Evolutionary conservation across 2,113 vertebrate genomes (phyloP).

Genomic region (Neotragus pygmaeus): DNA sequence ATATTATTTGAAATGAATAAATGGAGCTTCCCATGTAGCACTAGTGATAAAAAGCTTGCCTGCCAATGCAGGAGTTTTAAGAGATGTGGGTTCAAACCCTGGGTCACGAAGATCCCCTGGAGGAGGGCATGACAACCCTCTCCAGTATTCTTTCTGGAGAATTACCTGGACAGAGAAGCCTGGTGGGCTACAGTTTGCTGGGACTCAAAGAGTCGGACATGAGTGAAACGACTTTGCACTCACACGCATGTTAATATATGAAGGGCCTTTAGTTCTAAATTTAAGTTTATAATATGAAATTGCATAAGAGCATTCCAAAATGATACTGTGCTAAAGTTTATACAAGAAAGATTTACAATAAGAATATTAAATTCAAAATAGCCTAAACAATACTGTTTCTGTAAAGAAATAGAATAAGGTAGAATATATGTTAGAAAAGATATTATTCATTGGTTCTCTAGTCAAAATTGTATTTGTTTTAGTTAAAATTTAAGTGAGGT

Average conservation of each 20-base stretch:
- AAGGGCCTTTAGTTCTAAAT: not conserved
- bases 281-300: not conserved
- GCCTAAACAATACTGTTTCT: not conserved
- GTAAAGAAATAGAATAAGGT: not conserved
- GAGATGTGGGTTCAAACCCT: not conserved
- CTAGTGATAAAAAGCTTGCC: not conserved
- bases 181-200: not conserved
- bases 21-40: not conserved
- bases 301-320: not conserved
- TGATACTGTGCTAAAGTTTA: not conserved
- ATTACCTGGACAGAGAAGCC: not conserved
- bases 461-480: not conserved
- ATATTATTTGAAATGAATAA: not conserved
- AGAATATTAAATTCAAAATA: not conserved
- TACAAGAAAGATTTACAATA: not conserved
- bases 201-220: rapidly evolving
- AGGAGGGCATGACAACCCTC: not conserved
- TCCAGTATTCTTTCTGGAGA: not conserved
- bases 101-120: not conserved
- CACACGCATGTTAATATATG: not conserved
- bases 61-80: not conserved
- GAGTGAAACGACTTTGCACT: not conserved
- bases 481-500: not conserved
- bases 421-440: not conserved
- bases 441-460: not conserved